Conservation (phyloP, 2,113 vertebrate genomes). For the Nematolebias whitei region DNA sequence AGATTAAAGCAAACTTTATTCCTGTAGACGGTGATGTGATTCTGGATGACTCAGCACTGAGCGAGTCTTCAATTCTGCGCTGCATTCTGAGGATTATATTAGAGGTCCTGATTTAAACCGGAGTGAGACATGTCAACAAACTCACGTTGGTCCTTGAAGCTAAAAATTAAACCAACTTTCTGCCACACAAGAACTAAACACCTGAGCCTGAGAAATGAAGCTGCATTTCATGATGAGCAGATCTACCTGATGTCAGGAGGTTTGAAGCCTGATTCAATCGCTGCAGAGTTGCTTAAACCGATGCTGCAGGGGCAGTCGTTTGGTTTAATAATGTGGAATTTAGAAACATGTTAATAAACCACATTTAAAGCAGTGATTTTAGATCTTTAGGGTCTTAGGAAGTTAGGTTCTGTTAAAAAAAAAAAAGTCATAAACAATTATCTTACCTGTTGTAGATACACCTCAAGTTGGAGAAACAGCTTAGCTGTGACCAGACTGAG, state of each 20-base stretch:
- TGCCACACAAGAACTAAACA: slow-evolving; percentile 1
- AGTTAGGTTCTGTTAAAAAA: too few species aligned
- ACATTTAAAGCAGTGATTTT: too few species aligned
- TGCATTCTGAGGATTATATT: slow-evolving; percentile 28
- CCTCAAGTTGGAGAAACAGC: too few species aligned
- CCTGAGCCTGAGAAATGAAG: background rate
- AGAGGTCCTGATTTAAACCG: slow-evolving; percentile 38
- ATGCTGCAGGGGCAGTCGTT: too few species aligned
- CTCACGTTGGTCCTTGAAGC: slow-evolving; percentile 33
- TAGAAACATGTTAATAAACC: too few species aligned
- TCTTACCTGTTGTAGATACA: too few species aligned
- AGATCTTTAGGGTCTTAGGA: too few species aligned
- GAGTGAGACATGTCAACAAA: slow-evolving; percentile 51
- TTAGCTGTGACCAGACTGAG: too few species aligned
- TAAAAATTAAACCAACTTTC: slow-evolving; percentile 22
- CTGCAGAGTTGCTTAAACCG: too few species aligned
- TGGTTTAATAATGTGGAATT: too few species aligned
- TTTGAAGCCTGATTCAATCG: background rate
- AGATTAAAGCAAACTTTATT: slow-evolving; percentile 57
- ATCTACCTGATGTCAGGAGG: background rate
- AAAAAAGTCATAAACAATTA: too few species aligned
- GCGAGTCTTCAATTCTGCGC: slow-evolving; percentile 41
- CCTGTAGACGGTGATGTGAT: slow-evolving; percentile 45
- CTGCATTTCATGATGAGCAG: background rate
- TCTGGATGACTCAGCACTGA: slow-evolving; percentile 49